phyloP scores from a whole-genome alignment of 2,797 vertebrate genomes.

The Pelobates cultripes region DNA sequence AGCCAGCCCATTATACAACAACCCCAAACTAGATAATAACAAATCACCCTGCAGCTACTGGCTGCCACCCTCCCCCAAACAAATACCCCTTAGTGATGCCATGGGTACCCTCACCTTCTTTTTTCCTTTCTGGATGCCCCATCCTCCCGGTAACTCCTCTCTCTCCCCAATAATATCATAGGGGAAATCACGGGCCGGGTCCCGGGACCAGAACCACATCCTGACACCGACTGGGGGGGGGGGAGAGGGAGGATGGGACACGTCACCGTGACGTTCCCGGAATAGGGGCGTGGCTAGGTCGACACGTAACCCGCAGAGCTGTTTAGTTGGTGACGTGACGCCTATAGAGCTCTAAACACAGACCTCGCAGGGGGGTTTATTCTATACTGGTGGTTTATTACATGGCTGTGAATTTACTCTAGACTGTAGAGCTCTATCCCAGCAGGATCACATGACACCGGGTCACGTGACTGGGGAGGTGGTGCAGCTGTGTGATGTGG shows the following conservation, averaged over 20 bases:
- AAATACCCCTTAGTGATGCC: not conserved
- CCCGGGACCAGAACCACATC: slow-evolving; percentile 93
- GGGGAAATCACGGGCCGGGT: slow-evolving; percentile 90
- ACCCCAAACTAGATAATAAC: no score
- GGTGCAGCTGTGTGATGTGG: no score
- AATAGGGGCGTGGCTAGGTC: not conserved
- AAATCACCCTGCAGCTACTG: no score
- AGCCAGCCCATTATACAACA: no score
- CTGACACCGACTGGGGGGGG: not conserved
- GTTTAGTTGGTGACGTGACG: not conserved
- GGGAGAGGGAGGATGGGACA: slow-evolving; percentile 33
- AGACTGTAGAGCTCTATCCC: no score
- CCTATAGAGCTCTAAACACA: not conserved
- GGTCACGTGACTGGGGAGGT: no score
- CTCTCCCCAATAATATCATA: slow-evolving; percentile 80
- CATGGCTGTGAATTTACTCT: no score
- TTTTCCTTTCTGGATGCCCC: slow-evolving; percentile 86
- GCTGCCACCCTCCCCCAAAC: no score
- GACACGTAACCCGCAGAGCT: slow-evolving; percentile 17
- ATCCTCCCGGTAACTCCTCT: slow-evolving; percentile 74
- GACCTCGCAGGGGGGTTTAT: no score
- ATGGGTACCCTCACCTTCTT: slow-evolving; percentile 78
- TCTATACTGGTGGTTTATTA: no score
- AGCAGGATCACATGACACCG: no score
- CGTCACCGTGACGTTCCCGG: slow-evolving; percentile 42